Base-by-base conservation (phyloP, 2,888 invertebrate genomes). In the Aphidoletes aphidimyza region DNA sequence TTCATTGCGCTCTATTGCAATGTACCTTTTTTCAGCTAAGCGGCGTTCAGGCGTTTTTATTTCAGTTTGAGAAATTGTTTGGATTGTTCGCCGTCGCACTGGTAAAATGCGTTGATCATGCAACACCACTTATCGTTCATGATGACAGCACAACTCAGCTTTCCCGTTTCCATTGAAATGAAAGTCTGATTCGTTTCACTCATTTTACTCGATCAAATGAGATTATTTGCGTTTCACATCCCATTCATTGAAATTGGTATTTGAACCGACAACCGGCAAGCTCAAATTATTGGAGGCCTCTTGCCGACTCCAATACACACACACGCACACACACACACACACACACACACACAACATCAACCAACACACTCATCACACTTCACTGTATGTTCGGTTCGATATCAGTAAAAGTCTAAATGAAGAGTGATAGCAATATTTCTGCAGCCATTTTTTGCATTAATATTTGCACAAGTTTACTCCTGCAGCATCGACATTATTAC, bases 331-430 rank as follows among this genome's bases (percentile, higher is more conserved):
- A n/a, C n/a, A n/a, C n/a, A n/a, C n/a, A n/a, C n/a, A n/a, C n/a
- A n/a, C n/a, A n/a, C n/a, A n/a, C n/a, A 8, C 39, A 8, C 39
- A 39, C 39, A 11, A 39, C 39, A 39, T 39, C 39, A 39, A 39
- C 5, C 39, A 39, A 39, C 39, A 11, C 5, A 39, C 6, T 39
- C 39, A 39, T 39, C 39, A 39, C 2, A 47, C 47, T 47, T 17
- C 17, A 19, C 2, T 47, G 30, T 69, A 11, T 69, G 54, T 54
- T 22, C 54, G 69, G 69, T 69, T 69, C 69, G 69, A 69, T 69
- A 69, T 69, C 69, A 69, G 69, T 69, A 69, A n/a, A n/a, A 69
- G 69, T 69, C 69, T 11, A 69, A 69, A 69, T 69, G 69, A 69
- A 69, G 69, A 69, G 30, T 69, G 69, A 69, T 69, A 69, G 42